Evolutionary conservation across 1,140 invertebrate genomes (phyloP), one percentile per base, ranked within the genome.

Genomic region (Delia radicum): DNA sequence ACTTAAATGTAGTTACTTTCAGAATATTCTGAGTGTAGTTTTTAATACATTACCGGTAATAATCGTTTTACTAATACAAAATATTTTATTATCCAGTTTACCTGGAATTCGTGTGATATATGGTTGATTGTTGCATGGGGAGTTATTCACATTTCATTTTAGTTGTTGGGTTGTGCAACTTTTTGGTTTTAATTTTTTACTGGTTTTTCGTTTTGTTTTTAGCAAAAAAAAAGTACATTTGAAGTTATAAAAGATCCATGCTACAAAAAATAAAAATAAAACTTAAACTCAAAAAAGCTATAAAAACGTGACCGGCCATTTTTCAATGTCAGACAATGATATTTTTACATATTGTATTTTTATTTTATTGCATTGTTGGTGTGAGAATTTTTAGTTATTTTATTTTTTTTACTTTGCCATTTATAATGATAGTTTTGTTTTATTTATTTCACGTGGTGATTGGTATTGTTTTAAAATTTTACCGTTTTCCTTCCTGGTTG

Each of bases 301-400:
- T 81, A 85, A 85, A n/a, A 85, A 85, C 83, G 83, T 85, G 83
- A 85, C 83, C 83, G 81, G 80, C 82, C 83, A 85, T 85, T 85
- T 85, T 85, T 85, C 83, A 85, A 85, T 85, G 83, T 85, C 83
- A 85, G 83, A 81, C 79, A 78, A 76, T 83, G 83, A 79, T 75
- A 75, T 80, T 77, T 69, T 33, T 69, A 69, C 65, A 69, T 31
- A 8, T 75, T 46, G 31, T 65, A 67, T 65, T 75, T 27, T 73
- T 75, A 55, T 73, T 31, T 69, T 67, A 29, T 46, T 75, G 18
- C 48, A 29, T 27, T 48, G 26, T 21, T 65, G 10, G 46, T 42
- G 62, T 48, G 29, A 67, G 62, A 42, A 48, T 42, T 74, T 74
- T 74, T 67, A 21, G 15, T 55, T 55, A 21, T 18, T 46, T 46